Conservation (phyloP, 2,113 vertebrate genomes). For the Sceloporus undulatus region DNA sequence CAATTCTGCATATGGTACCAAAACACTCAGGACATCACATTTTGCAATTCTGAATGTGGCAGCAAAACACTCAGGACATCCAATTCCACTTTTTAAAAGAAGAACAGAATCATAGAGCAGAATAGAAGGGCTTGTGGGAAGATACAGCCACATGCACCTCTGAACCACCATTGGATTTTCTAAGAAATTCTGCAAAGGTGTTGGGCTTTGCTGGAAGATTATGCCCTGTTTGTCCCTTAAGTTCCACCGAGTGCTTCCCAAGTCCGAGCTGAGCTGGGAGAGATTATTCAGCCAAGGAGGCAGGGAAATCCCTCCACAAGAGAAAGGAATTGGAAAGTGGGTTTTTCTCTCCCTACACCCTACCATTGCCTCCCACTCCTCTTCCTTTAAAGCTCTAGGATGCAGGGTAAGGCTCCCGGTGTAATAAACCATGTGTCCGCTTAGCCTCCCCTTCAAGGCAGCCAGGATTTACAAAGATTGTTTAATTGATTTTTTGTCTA, state of each 20-base stretch:
- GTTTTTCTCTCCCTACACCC: background rate
- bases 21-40: too few species aligned
- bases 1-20: too few species aligned
- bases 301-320: background rate
- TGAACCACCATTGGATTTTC: background rate
- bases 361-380: too few species aligned
- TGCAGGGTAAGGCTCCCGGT: conserved; percentile 43
- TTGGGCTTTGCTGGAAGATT: too few species aligned
- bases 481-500: conserved; percentile 83
- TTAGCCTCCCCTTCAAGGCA: conserved; percentile 2
- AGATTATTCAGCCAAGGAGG: background rate
- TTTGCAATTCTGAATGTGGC: too few species aligned
- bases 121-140: too few species aligned
- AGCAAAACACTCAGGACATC: too few species aligned
- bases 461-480: conserved; percentile 73
- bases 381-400: background rate
- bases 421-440: conserved; percentile 55
- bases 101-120: too few species aligned
- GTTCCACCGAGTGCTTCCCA: background rate
- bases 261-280: background rate
- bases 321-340: background rate
- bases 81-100: too few species aligned
- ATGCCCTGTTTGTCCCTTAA: background rate
- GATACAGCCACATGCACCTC: background rate
- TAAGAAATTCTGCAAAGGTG: too few species aligned